Evolutionary conservation across 2,888 invertebrate species (phyloP).

Genomic region (Drosophila pseudotalamancana): DNA sequence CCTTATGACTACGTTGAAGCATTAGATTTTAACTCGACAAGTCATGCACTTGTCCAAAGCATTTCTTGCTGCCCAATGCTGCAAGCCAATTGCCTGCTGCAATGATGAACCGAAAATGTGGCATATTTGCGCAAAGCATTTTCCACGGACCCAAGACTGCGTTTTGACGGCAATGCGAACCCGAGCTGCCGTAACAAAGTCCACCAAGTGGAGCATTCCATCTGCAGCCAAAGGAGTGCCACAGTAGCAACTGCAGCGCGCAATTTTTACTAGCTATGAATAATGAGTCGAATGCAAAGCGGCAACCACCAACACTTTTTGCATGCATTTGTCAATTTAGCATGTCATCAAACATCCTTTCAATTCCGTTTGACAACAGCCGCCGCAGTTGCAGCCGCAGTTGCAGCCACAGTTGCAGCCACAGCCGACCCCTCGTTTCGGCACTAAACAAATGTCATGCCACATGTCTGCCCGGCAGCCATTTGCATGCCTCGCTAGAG

Average conservation of each 20-base stretch:
- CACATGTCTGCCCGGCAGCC: constrained; percentile 45
- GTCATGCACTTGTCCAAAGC: constrained; percentile 26
- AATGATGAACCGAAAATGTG: constrained; percentile 6
- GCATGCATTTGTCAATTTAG: constrained; percentile 83
- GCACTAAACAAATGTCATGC: constrained; percentile 39
- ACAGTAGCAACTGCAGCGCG: constrained; percentile 15
- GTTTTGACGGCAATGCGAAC: too few relatives aligned
- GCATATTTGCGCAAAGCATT: constrained; percentile 12
- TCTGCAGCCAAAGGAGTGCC: too few relatives aligned
- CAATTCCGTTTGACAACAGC: constrained; percentile 72
- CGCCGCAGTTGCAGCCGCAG: constrained; percentile 19
- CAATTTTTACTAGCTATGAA: constrained; percentile 66
- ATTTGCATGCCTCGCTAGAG: constrained; percentile 54
- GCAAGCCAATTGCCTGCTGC: constrained; percentile 1
- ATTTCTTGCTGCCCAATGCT: constrained; percentile 1
- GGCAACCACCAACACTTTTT: constrained; percentile 61
- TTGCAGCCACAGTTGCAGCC: not conserved
- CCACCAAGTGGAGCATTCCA: too few relatives aligned
- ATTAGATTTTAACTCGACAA: constrained; percentile 42
- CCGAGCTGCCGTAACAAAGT: not conserved
- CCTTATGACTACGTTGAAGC: constrained; percentile 55
- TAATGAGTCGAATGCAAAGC: constrained; percentile 56
- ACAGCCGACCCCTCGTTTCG: not conserved
- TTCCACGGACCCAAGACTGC: not conserved
- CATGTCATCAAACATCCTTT: constrained; percentile 83